These are phyloP conservation scores for Papilio gigon DNA, from an alignment of 2,888 invertebrate species.

Conservation along the genomic window DNA sequence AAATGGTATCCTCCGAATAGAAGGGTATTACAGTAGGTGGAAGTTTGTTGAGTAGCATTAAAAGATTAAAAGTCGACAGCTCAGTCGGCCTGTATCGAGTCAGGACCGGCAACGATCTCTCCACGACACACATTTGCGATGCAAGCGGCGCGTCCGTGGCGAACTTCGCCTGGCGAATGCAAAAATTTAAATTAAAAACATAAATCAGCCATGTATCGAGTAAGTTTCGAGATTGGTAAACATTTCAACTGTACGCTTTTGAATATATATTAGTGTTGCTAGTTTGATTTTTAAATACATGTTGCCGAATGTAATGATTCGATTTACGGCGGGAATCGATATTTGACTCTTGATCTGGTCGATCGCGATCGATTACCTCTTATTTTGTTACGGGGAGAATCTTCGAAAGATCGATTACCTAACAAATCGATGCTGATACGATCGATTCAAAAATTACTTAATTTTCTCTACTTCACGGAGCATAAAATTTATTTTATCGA, in stretches of 20 bases:
- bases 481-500: too few species aligned
- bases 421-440: too few species aligned
- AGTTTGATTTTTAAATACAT: constrained; percentile 49
- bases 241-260: constrained; percentile 71
- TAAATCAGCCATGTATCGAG: constrained; percentile 82
- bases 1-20: constrained; percentile 6
- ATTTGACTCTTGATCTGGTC: too few species aligned
- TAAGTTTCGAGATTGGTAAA: constrained; percentile 79
- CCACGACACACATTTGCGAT: constrained; percentile 79
- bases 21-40: constrained; percentile 57
- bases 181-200: constrained; percentile 84
- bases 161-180: constrained; percentile 80
- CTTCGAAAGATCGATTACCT: too few species aligned
- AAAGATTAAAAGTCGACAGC: constrained; percentile 81
- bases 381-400: too few species aligned
- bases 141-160: constrained; percentile 79
- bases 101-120: constrained; percentile 72
- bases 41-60: constrained; percentile 81
- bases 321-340: not conserved
- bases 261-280: constrained; percentile 59
- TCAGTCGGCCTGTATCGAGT: constrained; percentile 76
- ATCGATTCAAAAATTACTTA: too few species aligned
- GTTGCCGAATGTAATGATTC: constrained; percentile 36
- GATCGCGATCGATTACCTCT: too few species aligned
- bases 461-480: too few species aligned